phyloP scores from a whole-genome alignment of 2,113 vertebrate species.

The Catharus bicknelli region DNA sequence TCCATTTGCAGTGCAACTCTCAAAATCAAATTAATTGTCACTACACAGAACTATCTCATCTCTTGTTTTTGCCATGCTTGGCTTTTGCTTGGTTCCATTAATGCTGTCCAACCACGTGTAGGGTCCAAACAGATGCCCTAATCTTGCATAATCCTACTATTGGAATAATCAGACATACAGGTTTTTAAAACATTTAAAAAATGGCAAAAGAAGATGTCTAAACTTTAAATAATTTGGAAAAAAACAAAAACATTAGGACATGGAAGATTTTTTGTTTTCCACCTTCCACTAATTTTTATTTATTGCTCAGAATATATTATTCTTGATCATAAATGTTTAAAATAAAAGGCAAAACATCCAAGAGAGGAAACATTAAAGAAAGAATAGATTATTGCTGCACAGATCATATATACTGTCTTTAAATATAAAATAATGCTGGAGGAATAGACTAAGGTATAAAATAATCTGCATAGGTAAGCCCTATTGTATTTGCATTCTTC shows the following conservation, averaged over 20 bases:
- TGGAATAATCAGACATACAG: neutral
- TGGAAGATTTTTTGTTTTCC: neutral
- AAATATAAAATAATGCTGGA: neutral
- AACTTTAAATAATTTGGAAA: neutral
- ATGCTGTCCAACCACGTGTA: neutral
- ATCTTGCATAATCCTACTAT: neutral
- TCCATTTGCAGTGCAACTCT: neutral
- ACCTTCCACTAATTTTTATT: neutral
- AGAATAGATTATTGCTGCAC: neutral
- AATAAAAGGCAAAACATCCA: neutral
- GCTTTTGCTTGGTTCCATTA: neutral
- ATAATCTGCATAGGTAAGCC: neutral
- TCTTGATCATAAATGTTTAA: neutral
- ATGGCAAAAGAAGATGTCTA: neutral
- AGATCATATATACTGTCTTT: neutral
- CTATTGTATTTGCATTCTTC: neutral
- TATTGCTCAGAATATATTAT: neutral
- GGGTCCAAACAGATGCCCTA: neutral
- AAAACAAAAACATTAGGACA: neutral
- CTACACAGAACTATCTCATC: neutral
- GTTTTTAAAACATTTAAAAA: neutral
- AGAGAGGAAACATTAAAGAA: neutral
- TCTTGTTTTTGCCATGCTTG: neutral
- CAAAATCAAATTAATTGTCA: neutral
- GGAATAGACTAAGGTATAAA: neutral